Base-by-base conservation (phyloP, 1,140 invertebrate genomes). In the Phortica variegata region DNA sequence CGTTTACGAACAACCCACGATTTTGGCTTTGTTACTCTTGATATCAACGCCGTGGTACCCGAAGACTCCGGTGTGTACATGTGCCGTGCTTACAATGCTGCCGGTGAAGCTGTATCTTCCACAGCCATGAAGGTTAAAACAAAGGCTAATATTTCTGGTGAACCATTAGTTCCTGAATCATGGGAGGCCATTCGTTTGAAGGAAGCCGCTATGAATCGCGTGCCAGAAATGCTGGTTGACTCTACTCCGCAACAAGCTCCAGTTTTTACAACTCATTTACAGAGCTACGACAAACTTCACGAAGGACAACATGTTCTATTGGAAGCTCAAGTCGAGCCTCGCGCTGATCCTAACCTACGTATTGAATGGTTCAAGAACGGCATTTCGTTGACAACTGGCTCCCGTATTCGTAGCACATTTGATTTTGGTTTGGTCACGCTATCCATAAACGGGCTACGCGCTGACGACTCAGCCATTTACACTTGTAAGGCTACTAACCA, bases 341-440 rank as follows among this genome's bases (percentile, higher is more conserved):
- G 94, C 62, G 89, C 91, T 31, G 97, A 98, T 83, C 95, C 96
- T 1, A 91, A 95, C 65, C 82, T 95, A 3, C 82, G 84, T 42
- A 86, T 93, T 23, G 90, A 93, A 75, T 94, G 93, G 93, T 95
- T 90, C 74, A 94, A 94, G 68, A 95, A 97, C 75, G 90, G 92
- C 19, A 77, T 91, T n/a, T 82, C 87, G 10, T 76, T 94, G 12
- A 88, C 88, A 45, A 91, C 88, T 42, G 91, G 90, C 61, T 84
- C 91, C 9, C 82, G 93, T 54, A 79, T 95, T 37, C 86, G 89
- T 58, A 93, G 90, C 59, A 93, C 90, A 4, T 93, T 94, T 59
- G 92, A 95, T 73, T 97, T 97, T 76, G 94, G 94, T 19, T 79
- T 95, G n/a, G 93, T 96, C 1, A 91, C 90, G 0, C 77, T 97